phyloP scores from a whole-genome alignment of 2,888 invertebrate genomes.

The Galerucella calmariensis region DNA sequence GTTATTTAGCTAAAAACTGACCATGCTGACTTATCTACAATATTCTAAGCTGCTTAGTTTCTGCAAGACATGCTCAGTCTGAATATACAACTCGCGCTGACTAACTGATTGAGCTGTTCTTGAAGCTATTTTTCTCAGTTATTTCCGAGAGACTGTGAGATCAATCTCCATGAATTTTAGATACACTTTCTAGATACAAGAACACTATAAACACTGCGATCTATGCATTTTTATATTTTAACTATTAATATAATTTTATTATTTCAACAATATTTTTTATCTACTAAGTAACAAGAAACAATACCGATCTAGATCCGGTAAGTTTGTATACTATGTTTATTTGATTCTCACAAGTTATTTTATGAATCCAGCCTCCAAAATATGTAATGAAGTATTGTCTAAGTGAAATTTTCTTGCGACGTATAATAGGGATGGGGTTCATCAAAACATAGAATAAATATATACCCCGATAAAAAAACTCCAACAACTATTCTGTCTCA shows the following conservation, averaged over 20 bases:
- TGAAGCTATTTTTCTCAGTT: background rate
- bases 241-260: slow-evolving; percentile 38
- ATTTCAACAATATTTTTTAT: slow-evolving; percentile 39
- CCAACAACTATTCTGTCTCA: background rate
- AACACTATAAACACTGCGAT: slow-evolving; percentile 40
- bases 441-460: slow-evolving; percentile 5
- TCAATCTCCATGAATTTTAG: slow-evolving; percentile 33
- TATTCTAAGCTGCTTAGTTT: background rate
- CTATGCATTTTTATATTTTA: slow-evolving; percentile 35
- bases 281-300: slow-evolving; percentile 41
- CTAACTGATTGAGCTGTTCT: background rate
- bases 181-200: slow-evolving; percentile 34
- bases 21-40: slow-evolving; percentile 3
- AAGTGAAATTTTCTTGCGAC: slow-evolving; percentile 25
- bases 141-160: slow-evolving; percentile 18
- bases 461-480: background rate
- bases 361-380: slow-evolving; percentile 41
- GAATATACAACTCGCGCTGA: background rate
- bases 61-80: background rate
- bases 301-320: slow-evolving; percentile 29
- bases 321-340: slow-evolving; percentile 30
- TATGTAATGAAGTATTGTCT: slow-evolving; percentile 36
- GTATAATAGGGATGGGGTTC: slow-evolving; percentile 25
- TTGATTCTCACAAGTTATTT: slow-evolving; percentile 36
- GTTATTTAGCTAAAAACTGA: slow-evolving; percentile 31